These are phyloP conservation scores for Tiphia femorata DNA, from an alignment of 2,888 invertebrate species.

Conservation along the genomic window DNA sequence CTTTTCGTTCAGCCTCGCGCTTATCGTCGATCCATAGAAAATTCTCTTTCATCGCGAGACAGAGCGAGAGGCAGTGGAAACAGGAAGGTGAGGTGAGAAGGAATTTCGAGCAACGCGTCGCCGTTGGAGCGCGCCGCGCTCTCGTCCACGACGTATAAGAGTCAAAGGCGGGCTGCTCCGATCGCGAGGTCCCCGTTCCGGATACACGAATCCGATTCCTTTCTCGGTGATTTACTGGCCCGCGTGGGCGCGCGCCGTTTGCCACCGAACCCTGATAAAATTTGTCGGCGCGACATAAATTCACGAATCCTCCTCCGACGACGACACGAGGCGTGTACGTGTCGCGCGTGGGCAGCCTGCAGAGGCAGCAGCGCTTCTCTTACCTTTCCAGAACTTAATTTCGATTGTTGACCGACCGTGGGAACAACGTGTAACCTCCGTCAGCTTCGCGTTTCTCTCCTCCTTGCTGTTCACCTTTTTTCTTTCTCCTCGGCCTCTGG, in stretches of 20 bases:
- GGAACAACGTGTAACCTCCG: conserved; percentile 27
- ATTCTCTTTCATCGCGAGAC: not conserved
- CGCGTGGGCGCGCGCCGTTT: conserved; percentile 65
- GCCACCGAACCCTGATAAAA: conserved; percentile 69
- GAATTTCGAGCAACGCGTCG: too few relatives aligned
- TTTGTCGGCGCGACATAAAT: conserved; percentile 67
- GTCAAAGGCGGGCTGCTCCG: too few relatives aligned
- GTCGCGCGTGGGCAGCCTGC: conserved; percentile 53
- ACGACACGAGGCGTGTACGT: conserved; percentile 43
- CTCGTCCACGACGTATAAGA: too few relatives aligned
- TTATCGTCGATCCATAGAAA: too few relatives aligned
- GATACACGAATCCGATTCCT: conserved; percentile 47
- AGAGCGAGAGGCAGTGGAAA: not conserved
- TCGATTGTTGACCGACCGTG: conserved; percentile 50
- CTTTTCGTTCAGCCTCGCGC: too few relatives aligned
- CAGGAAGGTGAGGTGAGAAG: too few relatives aligned
- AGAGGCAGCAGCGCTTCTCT: conserved; percentile 31
- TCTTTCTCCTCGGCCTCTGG: not conserved
- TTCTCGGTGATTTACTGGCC: conserved; percentile 59
- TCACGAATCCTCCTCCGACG: conserved; percentile 55
- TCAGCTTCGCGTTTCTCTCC: conserved; percentile 2
- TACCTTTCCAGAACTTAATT: conserved; percentile 46
- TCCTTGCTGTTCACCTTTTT: not conserved
- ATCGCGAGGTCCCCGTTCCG: conserved; percentile 17
- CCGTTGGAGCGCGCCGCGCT: too few relatives aligned